phyloP scores from a whole-genome alignment of 2,797 vertebrate species.

The Spheniscus humboldti region DNA sequence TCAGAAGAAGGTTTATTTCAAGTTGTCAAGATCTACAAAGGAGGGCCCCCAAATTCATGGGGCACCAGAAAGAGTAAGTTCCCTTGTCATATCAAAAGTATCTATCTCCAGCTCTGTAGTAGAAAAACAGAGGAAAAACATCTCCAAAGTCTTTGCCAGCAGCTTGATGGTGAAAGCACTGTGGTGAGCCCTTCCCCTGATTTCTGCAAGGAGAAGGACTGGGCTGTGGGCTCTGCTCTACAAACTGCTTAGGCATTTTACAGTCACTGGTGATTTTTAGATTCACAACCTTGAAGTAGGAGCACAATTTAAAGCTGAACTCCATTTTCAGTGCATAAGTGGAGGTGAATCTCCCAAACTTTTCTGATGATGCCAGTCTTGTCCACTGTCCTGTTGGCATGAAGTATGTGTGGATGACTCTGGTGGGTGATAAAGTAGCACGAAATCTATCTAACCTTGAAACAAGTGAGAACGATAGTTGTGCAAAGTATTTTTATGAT shows the following conservation, averaged over 20 bases:
- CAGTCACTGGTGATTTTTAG: neutral
- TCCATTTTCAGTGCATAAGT: neutral
- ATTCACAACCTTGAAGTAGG: neutral
- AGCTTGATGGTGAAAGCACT: neutral
- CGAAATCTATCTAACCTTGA: neutral
- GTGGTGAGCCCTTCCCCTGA: fast-evolving
- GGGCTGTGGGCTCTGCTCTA: neutral
- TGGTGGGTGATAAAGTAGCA: neutral
- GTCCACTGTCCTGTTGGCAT: neutral
- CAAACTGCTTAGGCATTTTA: neutral
- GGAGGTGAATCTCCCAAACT: neutral
- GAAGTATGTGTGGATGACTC: fast-evolving
- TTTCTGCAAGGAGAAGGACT: neutral
- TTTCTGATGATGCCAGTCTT: neutral
- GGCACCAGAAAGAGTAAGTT: neutral
- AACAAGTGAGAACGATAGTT: neutral
- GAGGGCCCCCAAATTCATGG: neutral
- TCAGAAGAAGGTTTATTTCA: neutral
- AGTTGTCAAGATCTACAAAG: neutral
- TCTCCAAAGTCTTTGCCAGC: neutral
- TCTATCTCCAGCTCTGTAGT: neutral
- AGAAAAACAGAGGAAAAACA: neutral
- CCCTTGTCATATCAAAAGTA: neutral
- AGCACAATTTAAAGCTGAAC: neutral
- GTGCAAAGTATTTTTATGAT: neutral